Base-by-base conservation (phyloP, 2,888 invertebrate genomes). In the Euplagia quadripunctaria region DNA sequence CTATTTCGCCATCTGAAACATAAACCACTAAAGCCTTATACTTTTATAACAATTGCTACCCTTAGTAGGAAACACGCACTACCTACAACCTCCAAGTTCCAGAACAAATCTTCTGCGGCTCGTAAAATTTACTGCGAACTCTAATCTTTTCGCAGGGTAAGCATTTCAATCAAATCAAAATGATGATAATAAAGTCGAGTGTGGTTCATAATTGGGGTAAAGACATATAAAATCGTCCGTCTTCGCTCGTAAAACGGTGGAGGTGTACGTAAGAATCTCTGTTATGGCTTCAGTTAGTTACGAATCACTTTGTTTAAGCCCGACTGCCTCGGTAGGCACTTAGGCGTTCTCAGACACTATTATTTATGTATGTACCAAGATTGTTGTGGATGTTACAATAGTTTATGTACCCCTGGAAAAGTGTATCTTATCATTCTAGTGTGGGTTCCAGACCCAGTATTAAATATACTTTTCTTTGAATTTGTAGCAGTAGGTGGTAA, bases 131-230 rank as follows among this genome's bases (percentile, higher is more conserved):
- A 85, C 81, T 82, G 77, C 79, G 72, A 71, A 73, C 72, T 78
- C 76, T 84, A 82, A 85, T 83, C 78, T 85, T 85, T 85, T 85
- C 77, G 85, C 83, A 75, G 77, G 74, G 85, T 83, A 83, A 83
- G 84, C 85, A 79, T 83, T 89, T 88, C 87, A 87, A 89, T 89
- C 87, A 88, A 87, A 88, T 86, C 82, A 80, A 72, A 86, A 82
- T 82, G 80, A 86, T 83, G 81, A 84, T 83, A 85, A 84, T 86
- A 82, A 87, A 87, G 77, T 81, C 82, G 79, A 80, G 80, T 81
- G 79, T 82, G 77, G 70, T 81, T 85, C 83, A 85, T 88, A 85
- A 87, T 88, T 88, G 86, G 81, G 83, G 82, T 84, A 84, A 84
- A 80, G 77, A 78, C 78, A 80, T 83, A 85, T 85, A 86, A 87